Evolutionary conservation across 2,113 vertebrate genomes (phyloP), one percentile per base, ranked within the genome.

Genomic region (Megaptera novaeangliae): DNA sequence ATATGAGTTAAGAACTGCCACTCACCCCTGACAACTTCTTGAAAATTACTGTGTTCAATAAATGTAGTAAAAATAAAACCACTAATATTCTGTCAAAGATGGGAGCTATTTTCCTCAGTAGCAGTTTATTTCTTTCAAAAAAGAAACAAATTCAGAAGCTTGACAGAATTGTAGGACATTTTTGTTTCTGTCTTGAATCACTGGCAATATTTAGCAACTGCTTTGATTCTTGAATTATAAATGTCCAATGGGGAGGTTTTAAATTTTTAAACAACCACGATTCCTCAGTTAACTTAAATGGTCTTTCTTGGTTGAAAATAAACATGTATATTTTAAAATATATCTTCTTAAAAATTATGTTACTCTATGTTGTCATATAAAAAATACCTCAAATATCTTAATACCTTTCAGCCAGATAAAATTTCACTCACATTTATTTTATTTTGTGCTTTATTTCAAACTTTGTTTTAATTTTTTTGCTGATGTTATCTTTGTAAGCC

Each of bases 271-370:
- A 84, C 49, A 29, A 80, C 23, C 36, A 78, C 15, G 17, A 49
- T 92, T 84, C 27, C 41, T 94, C 10, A 13, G 52, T 55, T 83
- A 52, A 52, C 31, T 85, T 97, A 94, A 88, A 46, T 91, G 31
- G 75, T 91, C 34, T 93, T 94, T 72, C 20, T 61, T 96, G 29
- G 34, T 84, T 94, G 75, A 88, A 93, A 96, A 94, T 74, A 77
- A 78, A 57, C 18, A 21, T 68, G 8, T 77, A 36, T 87, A 63
- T 61, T 52, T 34, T 6, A 25, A 74, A 74, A 49, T 85, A 75
- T 68, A 39, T 59, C 57, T 63, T 88, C 39, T 74, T 46, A 18
- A 66, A 64, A 80, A 78, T 88, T 57, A 34, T 77, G 71, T 91
- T 95, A 82, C 36, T 87, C 25, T 93, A 25, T 88, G 29, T 21